These are phyloP conservation scores for Myiozetetes cayanensis DNA, from an alignment of 2,113 vertebrate genomes.

Conservation along the genomic window DNA sequence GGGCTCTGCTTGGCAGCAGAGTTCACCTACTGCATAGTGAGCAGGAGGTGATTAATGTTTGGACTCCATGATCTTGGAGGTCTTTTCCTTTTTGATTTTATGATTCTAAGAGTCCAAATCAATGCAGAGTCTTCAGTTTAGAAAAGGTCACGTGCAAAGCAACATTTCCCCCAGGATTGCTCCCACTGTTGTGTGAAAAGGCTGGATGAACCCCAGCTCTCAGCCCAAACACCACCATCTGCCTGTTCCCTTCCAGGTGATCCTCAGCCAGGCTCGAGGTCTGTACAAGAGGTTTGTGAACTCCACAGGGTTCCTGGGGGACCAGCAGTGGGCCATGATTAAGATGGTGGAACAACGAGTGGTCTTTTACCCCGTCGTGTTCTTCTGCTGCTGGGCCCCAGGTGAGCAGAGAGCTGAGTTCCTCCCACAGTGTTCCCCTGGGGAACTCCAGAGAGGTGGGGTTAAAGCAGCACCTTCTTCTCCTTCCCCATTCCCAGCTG, in stretches of 20 bases:
- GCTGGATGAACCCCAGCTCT: neutral
- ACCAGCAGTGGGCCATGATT: slow-evolving; percentile 82
- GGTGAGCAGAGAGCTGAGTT: slow-evolving; percentile 69
- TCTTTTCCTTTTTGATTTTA: neutral
- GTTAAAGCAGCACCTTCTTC: neutral
- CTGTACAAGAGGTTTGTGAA: slow-evolving; percentile 81
- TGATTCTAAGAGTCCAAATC: neutral
- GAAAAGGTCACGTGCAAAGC: neutral
- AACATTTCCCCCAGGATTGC: neutral
- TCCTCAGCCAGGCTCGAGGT: slow-evolving; percentile 75
- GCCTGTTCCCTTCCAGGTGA: slow-evolving; percentile 66
- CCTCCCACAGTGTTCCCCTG: neutral
- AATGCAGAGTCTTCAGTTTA: neutral
- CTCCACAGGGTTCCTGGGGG: slow-evolving; percentile 81
- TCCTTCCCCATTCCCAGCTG: slow-evolving; percentile 60
- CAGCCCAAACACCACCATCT: neutral
- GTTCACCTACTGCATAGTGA: neutral
- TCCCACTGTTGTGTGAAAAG: neutral
- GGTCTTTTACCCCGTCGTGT: slow-evolving; percentile 80
- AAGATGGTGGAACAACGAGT: slow-evolving; percentile 78
- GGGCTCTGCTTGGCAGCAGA: neutral
- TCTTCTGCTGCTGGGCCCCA: slow-evolving; percentile 89
- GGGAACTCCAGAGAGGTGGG: neutral
- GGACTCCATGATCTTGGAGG: neutral
- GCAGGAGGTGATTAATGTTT: neutral